Conservation (phyloP, 2,113 vertebrate genomes). For the Ochotona princeps region DNA sequence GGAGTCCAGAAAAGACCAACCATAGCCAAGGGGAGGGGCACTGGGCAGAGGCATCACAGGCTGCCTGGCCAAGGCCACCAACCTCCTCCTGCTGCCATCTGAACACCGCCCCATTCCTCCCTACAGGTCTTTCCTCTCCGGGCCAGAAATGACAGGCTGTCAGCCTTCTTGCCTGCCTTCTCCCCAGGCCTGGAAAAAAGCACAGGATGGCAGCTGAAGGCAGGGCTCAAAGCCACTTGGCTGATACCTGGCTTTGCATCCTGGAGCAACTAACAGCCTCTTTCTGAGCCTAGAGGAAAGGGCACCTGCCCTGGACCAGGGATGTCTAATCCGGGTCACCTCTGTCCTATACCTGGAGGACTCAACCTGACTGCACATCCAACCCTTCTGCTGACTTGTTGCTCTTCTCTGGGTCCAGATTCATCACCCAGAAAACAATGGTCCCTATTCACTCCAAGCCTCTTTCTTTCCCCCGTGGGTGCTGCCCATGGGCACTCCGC, state of each 20-base stretch:
- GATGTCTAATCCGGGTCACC: neutral
- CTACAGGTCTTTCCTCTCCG: neutral
- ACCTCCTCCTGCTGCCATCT: constrained; percentile 15
- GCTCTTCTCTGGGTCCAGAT: neutral
- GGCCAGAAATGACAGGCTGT: constrained; percentile 50
- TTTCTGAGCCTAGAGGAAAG: constrained; percentile 26
- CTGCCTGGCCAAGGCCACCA: neutral
- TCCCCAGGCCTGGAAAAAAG: neutral
- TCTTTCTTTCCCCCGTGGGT: neutral
- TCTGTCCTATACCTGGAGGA: neutral
- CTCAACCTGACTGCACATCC: neutral
- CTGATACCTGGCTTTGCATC: neutral
- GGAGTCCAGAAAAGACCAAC: constrained; percentile 20
- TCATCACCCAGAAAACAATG: neutral
- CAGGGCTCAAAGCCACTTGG: neutral
- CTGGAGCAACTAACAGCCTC: neutral
- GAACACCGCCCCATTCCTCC: constrained; percentile 17
- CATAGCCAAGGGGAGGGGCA: constrained; percentile 11
- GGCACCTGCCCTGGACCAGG: neutral
- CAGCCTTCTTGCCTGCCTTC: neutral
- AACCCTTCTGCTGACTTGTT: neutral
- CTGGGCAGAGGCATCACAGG: neutral
- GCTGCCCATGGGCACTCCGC: too few relatives aligned
- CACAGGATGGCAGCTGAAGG: neutral
- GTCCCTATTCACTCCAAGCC: too few relatives aligned